Conservation (phyloP, 2,888 invertebrate species). For the Mythimna albipuncta region DNA sequence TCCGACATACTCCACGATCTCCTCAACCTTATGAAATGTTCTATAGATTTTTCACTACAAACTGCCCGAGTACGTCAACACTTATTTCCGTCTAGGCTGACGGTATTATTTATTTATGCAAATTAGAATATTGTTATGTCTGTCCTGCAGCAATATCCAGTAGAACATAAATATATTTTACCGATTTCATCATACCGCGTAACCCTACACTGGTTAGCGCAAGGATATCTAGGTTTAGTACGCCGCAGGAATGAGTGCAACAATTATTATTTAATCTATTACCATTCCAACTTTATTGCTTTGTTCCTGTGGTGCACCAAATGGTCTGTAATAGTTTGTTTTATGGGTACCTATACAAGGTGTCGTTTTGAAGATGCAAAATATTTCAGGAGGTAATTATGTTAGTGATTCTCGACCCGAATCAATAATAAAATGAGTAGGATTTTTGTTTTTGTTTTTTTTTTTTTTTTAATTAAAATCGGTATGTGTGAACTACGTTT, state of each 20-base stretch:
- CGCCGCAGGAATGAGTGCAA: slow-evolving; percentile 56
- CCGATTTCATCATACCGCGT: slow-evolving; percentile 25
- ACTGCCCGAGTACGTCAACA: too few species aligned
- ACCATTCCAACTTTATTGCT: slow-evolving; percentile 69
- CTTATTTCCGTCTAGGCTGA: too few species aligned
- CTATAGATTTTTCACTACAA: too few species aligned
- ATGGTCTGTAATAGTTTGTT: slow-evolving; percentile 19
- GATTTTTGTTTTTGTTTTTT: too few species aligned
- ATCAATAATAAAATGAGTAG: too few species aligned
- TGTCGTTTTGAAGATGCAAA: too few species aligned
- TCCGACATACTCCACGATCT: too few species aligned
- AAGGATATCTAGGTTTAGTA: slow-evolving; percentile 55
- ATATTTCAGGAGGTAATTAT: too few species aligned
- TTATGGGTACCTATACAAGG: slow-evolving; percentile 6
- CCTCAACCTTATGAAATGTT: too few species aligned
- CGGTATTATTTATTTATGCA: background rate
- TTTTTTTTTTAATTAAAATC: too few species aligned
- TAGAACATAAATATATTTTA: slow-evolving; percentile 24
- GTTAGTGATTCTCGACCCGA: too few species aligned
- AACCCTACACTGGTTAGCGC: slow-evolving; percentile 41
- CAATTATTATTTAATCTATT: slow-evolving; percentile 70
- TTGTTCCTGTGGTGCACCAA: slow-evolving; percentile 68
- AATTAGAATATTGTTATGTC: background rate
- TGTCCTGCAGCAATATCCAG: slow-evolving; percentile 5
- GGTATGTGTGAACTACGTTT: too few species aligned